Percentiles rank a stretch among this genome's conserved stretches.
These are phyloP conservation scores for Trimorus sp. DNA, from an alignment of 2,888 invertebrate genomes.

Conservation along the genomic window DNA sequence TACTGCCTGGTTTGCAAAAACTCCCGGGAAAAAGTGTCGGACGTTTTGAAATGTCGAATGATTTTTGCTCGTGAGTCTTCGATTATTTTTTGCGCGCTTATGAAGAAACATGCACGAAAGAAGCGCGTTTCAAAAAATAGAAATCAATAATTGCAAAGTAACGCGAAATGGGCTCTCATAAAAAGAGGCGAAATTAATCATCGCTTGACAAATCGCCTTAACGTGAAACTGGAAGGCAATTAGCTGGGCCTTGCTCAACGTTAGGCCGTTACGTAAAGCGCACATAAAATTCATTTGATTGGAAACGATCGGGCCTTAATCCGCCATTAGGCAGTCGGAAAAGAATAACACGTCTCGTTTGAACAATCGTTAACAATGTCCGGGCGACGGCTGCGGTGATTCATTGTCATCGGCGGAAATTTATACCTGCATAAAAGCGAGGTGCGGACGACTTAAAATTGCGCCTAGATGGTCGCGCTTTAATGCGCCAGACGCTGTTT, in stretches of 20 bases:
- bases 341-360: constrained; percentile 31
- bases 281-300: constrained; percentile 52
- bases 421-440: constrained; percentile 49
- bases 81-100: no score
- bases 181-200: constrained; percentile 35
- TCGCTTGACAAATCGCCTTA: constrained; percentile 44
- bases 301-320: constrained; percentile 55
- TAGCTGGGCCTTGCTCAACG: constrained; percentile 45
- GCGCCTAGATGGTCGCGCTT: constrained; percentile 40
- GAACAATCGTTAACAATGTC: constrained; percentile 49
- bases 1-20: no score
- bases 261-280: constrained; percentile 41
- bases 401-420: constrained; percentile 48
- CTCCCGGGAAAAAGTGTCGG: no score
- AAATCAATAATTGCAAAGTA: no score
- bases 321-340: constrained; percentile 28
- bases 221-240: constrained; percentile 28
- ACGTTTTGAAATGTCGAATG: no score
- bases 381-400: constrained; percentile 26
- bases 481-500: constrained; percentile 43
- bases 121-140: not conserved
- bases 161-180: not conserved
- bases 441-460: constrained; percentile 38
- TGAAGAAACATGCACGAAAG: no score
- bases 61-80: no score